Evolutionary conservation across 2,888 invertebrate species (phyloP).

Genomic region (Calliopum simillimum): DNA sequence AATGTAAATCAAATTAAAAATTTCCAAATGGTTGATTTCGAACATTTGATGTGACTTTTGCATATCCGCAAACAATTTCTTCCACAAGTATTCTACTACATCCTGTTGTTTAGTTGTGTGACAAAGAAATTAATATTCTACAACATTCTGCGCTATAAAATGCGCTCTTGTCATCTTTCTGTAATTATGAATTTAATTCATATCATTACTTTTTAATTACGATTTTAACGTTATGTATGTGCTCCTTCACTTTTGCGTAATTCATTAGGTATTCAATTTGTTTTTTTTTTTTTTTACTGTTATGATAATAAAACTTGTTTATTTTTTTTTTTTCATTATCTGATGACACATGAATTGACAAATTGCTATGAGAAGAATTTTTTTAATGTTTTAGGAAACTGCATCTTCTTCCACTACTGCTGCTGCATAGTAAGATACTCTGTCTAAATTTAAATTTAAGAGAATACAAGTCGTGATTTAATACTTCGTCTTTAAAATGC

Average conservation of each 20-base stretch:
- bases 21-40: neutral
- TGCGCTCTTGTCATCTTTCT: slow-evolving; percentile 3
- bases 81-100: too few species aligned
- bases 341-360: slow-evolving; percentile 12
- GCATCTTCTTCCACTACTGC: neutral
- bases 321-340: neutral
- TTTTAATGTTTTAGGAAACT: neutral
- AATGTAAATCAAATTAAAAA: too few species aligned
- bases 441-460: too few species aligned
- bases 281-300: neutral
- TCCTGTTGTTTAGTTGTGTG: too few species aligned
- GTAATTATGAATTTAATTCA: neutral
- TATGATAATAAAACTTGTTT: slow-evolving; percentile 1
- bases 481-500: slow-evolving; percentile 1
- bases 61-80: neutral
- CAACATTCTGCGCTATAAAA: neutral
- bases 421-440: too few species aligned
- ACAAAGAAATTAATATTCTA: too few species aligned
- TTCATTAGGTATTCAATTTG: slow-evolving; percentile 7
- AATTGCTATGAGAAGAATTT: slow-evolving; percentile 3
- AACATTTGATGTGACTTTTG: neutral
- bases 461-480: too few species aligned
- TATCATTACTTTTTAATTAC: slow-evolving; percentile 9
- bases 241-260: slow-evolving; percentile 14
- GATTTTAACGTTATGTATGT: neutral